phyloP scores from a whole-genome alignment of 2,888 invertebrate genomes.

The Dilophus febrilis region DNA sequence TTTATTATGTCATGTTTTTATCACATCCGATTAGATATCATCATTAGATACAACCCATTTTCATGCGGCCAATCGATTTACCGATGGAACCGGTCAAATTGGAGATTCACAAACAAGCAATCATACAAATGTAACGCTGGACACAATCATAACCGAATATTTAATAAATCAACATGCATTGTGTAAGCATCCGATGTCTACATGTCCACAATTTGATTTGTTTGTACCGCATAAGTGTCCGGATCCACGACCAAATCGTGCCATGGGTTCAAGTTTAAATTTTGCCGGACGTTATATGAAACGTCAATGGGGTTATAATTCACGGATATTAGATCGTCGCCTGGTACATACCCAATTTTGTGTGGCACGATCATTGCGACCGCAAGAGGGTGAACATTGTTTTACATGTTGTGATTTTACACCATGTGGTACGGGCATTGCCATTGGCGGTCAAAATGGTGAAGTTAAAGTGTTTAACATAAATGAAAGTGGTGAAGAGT shows the following conservation, averaged over 20 bases:
- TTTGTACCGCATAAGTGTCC: slow-evolving; percentile 95
- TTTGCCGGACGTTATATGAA: slow-evolving; percentile 45
- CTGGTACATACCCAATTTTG: slow-evolving; percentile 71
- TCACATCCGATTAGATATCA: too few relatives aligned
- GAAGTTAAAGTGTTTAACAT: slow-evolving; percentile 80
- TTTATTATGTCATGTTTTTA: slow-evolving; percentile 15
- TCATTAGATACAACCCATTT: slow-evolving; percentile 17
- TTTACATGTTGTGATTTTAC: slow-evolving; percentile 58
- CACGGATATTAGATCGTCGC: slow-evolving; percentile 56
- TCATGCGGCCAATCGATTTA: slow-evolving; percentile 20
- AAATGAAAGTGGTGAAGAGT: slow-evolving; percentile 66
- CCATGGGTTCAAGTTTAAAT: slow-evolving; percentile 40
- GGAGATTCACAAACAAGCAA: slow-evolving; percentile 6
- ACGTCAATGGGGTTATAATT: slow-evolving; percentile 36
- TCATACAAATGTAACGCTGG: slow-evolving; percentile 45
- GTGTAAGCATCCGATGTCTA: slow-evolving; percentile 94
- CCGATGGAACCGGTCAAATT: slow-evolving; percentile 7
- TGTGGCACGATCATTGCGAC: slow-evolving; percentile 54
- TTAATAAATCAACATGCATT: slow-evolving; percentile 94
- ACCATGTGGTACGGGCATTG: slow-evolving; percentile 44
- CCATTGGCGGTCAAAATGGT: slow-evolving; percentile 81
- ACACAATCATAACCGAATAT: slow-evolving; percentile 91
- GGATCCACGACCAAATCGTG: slow-evolving; percentile 47
- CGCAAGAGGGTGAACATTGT: slow-evolving; percentile 50
- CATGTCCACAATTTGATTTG: slow-evolving; percentile 91